Evolutionary conservation across 2,888 invertebrate species (phyloP), one percentile per base, ranked within the genome.

Genomic region (Pristionchus entomophagus): DNA sequence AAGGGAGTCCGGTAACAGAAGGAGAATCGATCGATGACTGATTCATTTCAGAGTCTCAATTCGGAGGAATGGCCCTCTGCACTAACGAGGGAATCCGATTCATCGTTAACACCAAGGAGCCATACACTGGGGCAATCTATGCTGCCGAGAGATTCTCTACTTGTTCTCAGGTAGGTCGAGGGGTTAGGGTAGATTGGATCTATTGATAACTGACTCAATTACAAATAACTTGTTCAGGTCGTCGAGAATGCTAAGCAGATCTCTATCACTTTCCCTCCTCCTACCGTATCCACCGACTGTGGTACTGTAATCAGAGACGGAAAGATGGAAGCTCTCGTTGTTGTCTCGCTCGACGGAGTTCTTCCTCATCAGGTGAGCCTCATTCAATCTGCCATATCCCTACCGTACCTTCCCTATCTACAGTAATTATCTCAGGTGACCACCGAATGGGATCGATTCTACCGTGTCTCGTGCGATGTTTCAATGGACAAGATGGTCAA

Each of bases 41-140:
- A 56, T 8, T 26, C 26, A 35, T 51, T 73, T 22, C 51, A 84
- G 93, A 93, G 86, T 92, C 93, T 17, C 93, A 93, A 86, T 93
- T 93, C 88, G 93, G 93, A 49, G 93, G 93, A 83, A 93, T 93
- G 93, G 93, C 93, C 35, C 88, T 93, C 73, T 93, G 93, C 88
- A 93, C 93, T 45, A 93, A 93, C 88, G 93, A 93, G 78, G 93
- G 93, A 86, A 93, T 93, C 86, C 90, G 93, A 17, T 93, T 93
- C 91, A 94, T 93, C 86, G 93, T 93, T 86, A 93, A 93, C 90
- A 93, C 93, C 86, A 93, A 93, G 87, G 93, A 93, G 80, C 93
- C 93, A 19, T 93, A 93, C 91, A 93, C 93, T 32, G 93, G 93
- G 77, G 93, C 93, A 86, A 93, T 93, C 83, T 93, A 93, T 87